Evolutionary conservation across 1,140 invertebrate genomes (phyloP).

Genomic region (Nephotettix cincticeps): DNA sequence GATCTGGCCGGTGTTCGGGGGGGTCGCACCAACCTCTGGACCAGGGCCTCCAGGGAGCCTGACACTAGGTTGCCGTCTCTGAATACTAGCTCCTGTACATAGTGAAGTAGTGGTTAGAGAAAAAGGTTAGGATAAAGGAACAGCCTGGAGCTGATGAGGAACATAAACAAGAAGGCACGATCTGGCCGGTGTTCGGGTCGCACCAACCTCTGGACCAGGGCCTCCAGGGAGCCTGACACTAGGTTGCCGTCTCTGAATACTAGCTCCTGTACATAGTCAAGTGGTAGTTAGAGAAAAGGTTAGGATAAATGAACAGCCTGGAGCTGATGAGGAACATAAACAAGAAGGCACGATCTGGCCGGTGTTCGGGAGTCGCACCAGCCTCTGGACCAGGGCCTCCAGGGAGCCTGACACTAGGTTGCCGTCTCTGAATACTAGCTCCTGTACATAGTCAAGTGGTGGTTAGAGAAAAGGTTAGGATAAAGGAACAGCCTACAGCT

Average conservation of each 20-base stretch:
- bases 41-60: slow-evolving; percentile 80
- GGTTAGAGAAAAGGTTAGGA: too few relatives aligned
- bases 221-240: slow-evolving; percentile 81
- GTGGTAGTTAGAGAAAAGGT: too few relatives aligned
- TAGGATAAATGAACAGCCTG: slow-evolving; percentile 87
- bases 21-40: slow-evolving; percentile 89
- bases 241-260: slow-evolving; percentile 88
- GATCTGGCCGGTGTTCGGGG: slow-evolving; percentile 84
- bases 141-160: slow-evolving; percentile 87
- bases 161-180: slow-evolving; percentile 88
- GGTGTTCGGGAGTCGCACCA: slow-evolving; percentile 86
- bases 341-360: slow-evolving; percentile 84
- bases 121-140: slow-evolving; percentile 93
- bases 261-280: slow-evolving; percentile 65
- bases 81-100: slow-evolving; percentile 74
- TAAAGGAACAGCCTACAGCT: slow-evolving; percentile 91
- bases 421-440: slow-evolving; percentile 82
- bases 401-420: slow-evolving; percentile 83
- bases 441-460: too few relatives aligned
- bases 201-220: slow-evolving; percentile 86
- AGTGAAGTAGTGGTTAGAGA: too few relatives aligned
- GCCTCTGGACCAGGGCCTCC: slow-evolving; percentile 84
- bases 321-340: slow-evolving; percentile 94
- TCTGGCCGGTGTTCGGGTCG: slow-evolving; percentile 87
- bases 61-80: slow-evolving; percentile 85